phyloP scores from a whole-genome alignment of 2,888 invertebrate genomes.

The Spodoptera littoralis region DNA sequence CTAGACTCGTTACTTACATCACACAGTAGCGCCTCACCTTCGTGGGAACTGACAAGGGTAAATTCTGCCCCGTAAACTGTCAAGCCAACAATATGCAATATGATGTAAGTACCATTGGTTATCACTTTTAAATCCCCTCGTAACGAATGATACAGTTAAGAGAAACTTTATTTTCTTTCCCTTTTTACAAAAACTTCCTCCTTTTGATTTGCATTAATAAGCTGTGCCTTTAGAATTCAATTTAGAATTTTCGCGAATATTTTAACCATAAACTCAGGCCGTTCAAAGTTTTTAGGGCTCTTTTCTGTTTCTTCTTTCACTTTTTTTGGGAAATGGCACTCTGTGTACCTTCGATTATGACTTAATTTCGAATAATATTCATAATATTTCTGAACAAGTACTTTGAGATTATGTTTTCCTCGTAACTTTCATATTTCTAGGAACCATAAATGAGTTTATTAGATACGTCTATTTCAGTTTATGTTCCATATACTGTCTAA shows the following conservation, averaged over 20 bases:
- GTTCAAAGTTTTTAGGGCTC: slow-evolving; percentile 22
- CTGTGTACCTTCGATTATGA: background rate
- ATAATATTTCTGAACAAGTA: background rate
- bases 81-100: slow-evolving; percentile 23
- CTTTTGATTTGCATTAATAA: slow-evolving; percentile 48
- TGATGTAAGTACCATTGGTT: slow-evolving; percentile 6
- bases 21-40: slow-evolving; percentile 32
- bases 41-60: slow-evolving; percentile 43
- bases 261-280: slow-evolving; percentile 33
- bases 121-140: slow-evolving; percentile 1
- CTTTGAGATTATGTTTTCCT: background rate
- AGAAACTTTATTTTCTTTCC: slow-evolving; percentile 8
- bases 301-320: slow-evolving; percentile 13
- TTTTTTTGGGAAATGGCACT: background rate
- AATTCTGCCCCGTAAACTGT: slow-evolving; percentile 21
- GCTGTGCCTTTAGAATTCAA: slow-evolving; percentile 33
- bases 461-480: background rate
- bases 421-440: too few relatives aligned
- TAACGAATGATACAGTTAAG: slow-evolving; percentile 15
- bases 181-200: slow-evolving; percentile 24
- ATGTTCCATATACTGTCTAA: background rate
- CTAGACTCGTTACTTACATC: slow-evolving; percentile 34
- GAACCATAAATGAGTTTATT: too few relatives aligned
- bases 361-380: background rate
- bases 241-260: slow-evolving; percentile 38